phyloP scores from a whole-genome alignment of 2,113 vertebrate genomes.

The Podiceps cristatus region DNA sequence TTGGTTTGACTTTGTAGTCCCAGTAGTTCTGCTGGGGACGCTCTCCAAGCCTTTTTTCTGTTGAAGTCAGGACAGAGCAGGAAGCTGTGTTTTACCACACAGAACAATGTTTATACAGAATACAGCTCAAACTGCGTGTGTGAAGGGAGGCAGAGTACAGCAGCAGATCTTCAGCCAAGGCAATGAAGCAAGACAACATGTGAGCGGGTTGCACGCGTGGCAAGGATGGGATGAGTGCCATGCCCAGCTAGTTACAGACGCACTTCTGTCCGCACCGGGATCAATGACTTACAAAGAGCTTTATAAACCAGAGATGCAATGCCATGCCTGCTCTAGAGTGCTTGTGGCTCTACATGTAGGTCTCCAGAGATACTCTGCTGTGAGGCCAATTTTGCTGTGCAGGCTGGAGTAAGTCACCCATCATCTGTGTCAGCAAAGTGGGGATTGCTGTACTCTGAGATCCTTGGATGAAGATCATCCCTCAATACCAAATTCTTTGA shows the following conservation, averaged over 20 bases:
- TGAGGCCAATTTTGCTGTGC: not conserved
- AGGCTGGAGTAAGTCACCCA: not conserved
- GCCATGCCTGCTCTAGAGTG: not conserved
- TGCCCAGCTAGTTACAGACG: not conserved
- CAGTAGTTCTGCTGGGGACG: not conserved
- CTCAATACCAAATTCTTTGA: slow-evolving; percentile 46
- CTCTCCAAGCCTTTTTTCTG: not conserved
- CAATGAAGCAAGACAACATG: not conserved
- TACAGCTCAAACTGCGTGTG: not conserved
- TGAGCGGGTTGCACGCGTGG: not conserved
- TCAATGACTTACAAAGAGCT: not conserved
- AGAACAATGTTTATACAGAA: not conserved
- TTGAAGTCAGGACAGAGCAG: not conserved
- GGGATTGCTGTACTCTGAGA: not conserved
- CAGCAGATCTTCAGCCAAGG: not conserved
- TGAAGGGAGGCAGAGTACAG: not conserved
- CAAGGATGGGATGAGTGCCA: not conserved
- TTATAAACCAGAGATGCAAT: not conserved
- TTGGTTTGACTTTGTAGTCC: not conserved
- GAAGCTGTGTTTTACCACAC: not conserved
- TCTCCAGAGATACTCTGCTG: not conserved
- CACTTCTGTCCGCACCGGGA: not conserved
- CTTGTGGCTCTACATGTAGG: not conserved
- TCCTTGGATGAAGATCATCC: slow-evolving; percentile 42
- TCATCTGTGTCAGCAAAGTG: slow-evolving; percentile 15